Percentiles rank a stretch among this genome's conserved stretches.
Conservation (phyloP, 2,797 vertebrate genomes). For the Coilia nasus region DNA sequence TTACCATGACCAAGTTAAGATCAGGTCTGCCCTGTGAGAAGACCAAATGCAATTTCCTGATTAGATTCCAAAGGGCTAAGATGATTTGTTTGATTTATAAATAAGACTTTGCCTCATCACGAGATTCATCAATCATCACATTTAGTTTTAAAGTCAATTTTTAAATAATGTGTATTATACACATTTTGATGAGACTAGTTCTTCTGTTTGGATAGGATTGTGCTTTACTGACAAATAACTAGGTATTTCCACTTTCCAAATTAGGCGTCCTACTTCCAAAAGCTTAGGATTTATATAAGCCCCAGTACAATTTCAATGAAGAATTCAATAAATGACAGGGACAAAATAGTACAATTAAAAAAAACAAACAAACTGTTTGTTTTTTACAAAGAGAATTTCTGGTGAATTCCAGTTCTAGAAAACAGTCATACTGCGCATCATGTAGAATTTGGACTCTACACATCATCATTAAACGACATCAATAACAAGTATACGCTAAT, state of each 20-base stretch:
- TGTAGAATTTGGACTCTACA: background rate
- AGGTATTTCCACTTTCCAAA: background rate
- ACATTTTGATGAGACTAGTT: too few species aligned
- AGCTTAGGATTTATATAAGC: background rate
- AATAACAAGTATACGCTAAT: background rate
- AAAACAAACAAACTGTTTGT: background rate
- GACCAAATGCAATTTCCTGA: slow-evolving; percentile 52
- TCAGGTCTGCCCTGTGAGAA: slow-evolving; percentile 65
- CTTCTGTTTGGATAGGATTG: too few species aligned
- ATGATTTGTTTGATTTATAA: slow-evolving; percentile 28
- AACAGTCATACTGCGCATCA: background rate
- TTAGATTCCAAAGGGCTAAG: slow-evolving; percentile 43
- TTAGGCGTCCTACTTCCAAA: background rate
- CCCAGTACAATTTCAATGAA: background rate
- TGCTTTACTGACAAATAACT: background rate
- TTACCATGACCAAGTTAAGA: slow-evolving; percentile 63
- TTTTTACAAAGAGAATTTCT: background rate
- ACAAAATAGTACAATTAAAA: background rate
- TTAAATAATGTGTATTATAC: background rate
- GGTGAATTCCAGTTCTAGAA: background rate
- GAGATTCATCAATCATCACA: background rate
- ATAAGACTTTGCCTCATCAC: background rate
- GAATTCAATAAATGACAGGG: background rate
- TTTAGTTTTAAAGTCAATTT: background rate
- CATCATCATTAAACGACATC: background rate